Evolutionary conservation across 1,140 invertebrate species (phyloP).

Genomic region (Zaprionus capensis): DNA sequence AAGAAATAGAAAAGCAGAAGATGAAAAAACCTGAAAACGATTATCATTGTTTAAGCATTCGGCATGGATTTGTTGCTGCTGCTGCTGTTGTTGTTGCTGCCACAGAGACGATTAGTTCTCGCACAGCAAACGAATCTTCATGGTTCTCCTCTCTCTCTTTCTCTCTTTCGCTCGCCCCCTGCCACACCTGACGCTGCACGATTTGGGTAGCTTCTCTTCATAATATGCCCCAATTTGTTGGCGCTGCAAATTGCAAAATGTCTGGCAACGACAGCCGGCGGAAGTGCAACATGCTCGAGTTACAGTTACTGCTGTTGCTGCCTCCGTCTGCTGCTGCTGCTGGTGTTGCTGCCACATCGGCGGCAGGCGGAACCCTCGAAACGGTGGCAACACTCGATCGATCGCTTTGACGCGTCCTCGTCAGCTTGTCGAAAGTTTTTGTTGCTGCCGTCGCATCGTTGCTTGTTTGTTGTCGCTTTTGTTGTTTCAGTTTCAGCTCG

Average conservation of each 20-base stretch:
- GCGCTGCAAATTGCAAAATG: conserved; percentile 77
- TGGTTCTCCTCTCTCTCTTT: neutral
- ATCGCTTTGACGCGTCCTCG: conserved; percentile 80
- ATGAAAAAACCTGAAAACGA: conserved; percentile 45
- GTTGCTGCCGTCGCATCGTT: neutral
- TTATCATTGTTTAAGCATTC: conserved; percentile 54
- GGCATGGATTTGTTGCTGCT: conserved; percentile 7
- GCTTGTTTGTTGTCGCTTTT: conserved; percentile 4
- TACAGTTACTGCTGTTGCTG: conserved; percentile 41
- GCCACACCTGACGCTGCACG: conserved; percentile 15
- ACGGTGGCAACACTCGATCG: conserved; percentile 59
- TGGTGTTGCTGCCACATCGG: conserved; percentile 17
- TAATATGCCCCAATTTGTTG: conserved; percentile 82
- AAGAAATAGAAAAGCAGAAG: conserved; percentile 31
- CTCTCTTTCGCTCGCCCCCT: conserved; percentile 1
- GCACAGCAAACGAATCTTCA: conserved; percentile 24
- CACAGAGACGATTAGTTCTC: conserved; percentile 22
- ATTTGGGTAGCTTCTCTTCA: conserved; percentile 41
- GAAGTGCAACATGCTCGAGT: conserved; percentile 80
- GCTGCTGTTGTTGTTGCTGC: neutral
- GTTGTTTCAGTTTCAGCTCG: neutral
- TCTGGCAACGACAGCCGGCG: conserved; percentile 76
- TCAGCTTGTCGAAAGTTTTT: conserved; percentile 70
- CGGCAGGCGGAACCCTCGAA: conserved; percentile 25
- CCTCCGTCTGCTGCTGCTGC: neutral